Conservation (phyloP, 2,113 vertebrate genomes). For the Spilogale gracilis region DNA sequence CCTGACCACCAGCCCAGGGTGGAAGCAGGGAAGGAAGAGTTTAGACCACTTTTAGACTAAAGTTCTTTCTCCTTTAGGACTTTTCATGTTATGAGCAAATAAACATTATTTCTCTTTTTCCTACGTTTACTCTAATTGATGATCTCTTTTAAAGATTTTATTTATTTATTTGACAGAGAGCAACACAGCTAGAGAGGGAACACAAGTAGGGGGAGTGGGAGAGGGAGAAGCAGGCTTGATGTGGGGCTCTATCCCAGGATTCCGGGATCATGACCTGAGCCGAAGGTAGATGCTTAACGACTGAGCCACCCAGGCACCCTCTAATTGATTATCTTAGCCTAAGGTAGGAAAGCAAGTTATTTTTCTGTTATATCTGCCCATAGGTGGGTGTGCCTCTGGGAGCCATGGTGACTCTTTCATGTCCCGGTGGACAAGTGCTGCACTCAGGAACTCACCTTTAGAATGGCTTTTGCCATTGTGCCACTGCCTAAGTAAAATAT, state of each 20-base stretch:
- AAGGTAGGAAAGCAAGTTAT: background rate
- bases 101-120: slow-evolving; percentile 5
- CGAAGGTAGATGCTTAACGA: no score
- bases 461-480: background rate
- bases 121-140: slow-evolving; percentile 4
- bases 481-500: slow-evolving; percentile 3
- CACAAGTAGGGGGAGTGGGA: no score
- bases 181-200: no score
- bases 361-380: background rate
- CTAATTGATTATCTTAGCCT: background rate
- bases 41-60: background rate
- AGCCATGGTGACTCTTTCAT: background rate
- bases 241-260: no score
- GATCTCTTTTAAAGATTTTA: no score
- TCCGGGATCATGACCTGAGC: no score
- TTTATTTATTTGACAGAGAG: no score
- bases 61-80: background rate
- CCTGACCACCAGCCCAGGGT: background rate
- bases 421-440: background rate
- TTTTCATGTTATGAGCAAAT: slow-evolving; percentile 22
- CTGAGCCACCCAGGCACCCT: background rate
- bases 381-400: background rate
- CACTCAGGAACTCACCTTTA: background rate
- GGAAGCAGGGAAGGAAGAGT: background rate
- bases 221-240: no score